Conservation (phyloP, 1,140 invertebrate species). For the Brevipalpus yothersi region DNA sequence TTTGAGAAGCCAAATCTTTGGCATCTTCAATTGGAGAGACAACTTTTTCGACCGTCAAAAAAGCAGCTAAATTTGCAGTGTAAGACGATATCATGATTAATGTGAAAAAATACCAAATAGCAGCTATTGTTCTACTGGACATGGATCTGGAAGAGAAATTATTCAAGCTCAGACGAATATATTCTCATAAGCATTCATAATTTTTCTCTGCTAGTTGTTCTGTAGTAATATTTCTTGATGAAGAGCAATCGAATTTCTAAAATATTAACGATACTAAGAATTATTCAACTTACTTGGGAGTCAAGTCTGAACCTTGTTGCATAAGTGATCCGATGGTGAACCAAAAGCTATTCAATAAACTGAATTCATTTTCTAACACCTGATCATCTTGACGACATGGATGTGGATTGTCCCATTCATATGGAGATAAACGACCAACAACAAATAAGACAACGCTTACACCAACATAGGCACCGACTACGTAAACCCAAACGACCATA, state of each 20-base stretch:
- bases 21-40: constrained; percentile 55
- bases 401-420: constrained; percentile 52
- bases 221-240: too few relatives aligned
- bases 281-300: background rate
- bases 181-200: too few relatives aligned
- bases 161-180: constrained; percentile 36
- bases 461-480: constrained; percentile 72
- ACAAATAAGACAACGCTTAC: constrained; percentile 80
- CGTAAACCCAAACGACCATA: constrained; percentile 84
- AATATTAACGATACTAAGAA: too few relatives aligned
- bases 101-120: constrained; percentile 34
- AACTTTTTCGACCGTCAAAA: constrained; percentile 55
- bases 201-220: too few relatives aligned
- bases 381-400: constrained; percentile 30
- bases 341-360: constrained; percentile 55
- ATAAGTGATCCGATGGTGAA: constrained; percentile 69
- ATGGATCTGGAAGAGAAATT: constrained; percentile 22
- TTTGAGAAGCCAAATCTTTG: constrained; percentile 57
- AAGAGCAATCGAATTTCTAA: too few relatives aligned
- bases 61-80: constrained; percentile 41
- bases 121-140: constrained; percentile 17
- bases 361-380: constrained; percentile 75
- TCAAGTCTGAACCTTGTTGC: constrained; percentile 36
- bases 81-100: constrained; percentile 33
- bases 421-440: constrained; percentile 68